phyloP scores from a whole-genome alignment of 2,888 invertebrate genomes.

The Petrolisthes cinctipes region DNA sequence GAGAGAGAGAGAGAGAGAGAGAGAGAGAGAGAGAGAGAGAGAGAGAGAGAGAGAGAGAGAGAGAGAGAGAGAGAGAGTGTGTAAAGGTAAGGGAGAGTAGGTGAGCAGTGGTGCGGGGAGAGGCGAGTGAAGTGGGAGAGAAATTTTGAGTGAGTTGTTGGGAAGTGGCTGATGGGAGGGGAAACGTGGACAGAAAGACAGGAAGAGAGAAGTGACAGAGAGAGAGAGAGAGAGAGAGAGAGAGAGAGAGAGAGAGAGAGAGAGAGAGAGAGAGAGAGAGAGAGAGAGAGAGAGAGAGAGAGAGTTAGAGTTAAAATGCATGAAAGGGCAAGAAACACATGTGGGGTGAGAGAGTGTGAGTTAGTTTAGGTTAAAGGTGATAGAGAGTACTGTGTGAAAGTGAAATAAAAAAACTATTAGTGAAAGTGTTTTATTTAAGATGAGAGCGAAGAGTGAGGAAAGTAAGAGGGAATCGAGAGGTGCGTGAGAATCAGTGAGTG shows the following conservation, averaged over 20 bases:
- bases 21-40: background rate
- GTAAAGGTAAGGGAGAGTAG: background rate
- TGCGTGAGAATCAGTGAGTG: too few species aligned
- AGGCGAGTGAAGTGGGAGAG: background rate
- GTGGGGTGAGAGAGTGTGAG: too few species aligned
- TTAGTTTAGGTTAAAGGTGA: too few species aligned
- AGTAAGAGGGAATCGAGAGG: too few species aligned
- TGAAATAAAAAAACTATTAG: too few species aligned
- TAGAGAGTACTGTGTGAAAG: too few species aligned
- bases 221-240: background rate
- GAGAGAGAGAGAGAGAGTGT: background rate
- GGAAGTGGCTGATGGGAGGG: background rate
- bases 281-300: background rate
- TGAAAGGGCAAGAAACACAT: too few species aligned
- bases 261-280: background rate
- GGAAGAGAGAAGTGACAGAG: background rate
- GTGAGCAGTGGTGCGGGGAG: background rate
- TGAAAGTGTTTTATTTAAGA: too few species aligned
- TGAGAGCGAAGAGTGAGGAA: too few species aligned
- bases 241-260: background rate
- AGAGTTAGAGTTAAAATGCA: background rate
- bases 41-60: background rate
- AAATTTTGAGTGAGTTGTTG: background rate
- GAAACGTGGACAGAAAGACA: background rate
- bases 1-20: background rate